phyloP scores from a whole-genome alignment of 2,797 vertebrate species.

The Pachyuromys duprasi region DNA sequence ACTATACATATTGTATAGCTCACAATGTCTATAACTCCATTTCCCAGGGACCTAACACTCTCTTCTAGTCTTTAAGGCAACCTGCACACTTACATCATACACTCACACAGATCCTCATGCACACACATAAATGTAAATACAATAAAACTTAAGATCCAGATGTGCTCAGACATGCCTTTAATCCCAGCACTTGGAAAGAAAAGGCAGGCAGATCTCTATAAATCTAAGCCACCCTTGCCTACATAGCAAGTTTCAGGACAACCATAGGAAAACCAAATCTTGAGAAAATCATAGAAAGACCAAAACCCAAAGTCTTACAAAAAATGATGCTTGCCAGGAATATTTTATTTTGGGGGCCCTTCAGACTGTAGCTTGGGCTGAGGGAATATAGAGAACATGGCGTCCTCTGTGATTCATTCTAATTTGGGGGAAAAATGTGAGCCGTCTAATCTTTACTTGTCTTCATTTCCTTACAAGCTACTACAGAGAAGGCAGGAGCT shows the following conservation, averaged over 20 bases:
- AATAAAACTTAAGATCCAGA: background rate
- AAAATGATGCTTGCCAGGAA: background rate
- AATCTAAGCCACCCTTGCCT: background rate
- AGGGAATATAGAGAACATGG: background rate
- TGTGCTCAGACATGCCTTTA: background rate
- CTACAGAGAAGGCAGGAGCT: background rate
- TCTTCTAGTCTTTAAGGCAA: background rate
- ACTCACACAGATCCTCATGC: background rate
- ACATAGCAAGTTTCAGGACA: background rate
- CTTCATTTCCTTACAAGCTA: background rate
- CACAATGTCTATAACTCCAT: background rate
- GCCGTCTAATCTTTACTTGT: background rate
- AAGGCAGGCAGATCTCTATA: background rate
- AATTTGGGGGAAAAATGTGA: background rate
- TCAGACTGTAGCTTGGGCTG: background rate
- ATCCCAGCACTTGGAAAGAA: background rate
- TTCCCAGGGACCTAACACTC: background rate
- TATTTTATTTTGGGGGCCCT: background rate
- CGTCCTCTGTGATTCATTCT: background rate
- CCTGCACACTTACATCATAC: background rate
- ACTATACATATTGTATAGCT: background rate
- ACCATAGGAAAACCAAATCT: background rate
- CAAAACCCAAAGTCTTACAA: background rate
- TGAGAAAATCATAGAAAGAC: background rate
- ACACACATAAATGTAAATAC: background rate